Evolutionary conservation across 2,888 invertebrate genomes (phyloP), one percentile per base, ranked within the genome.

Genomic region (Drosophila greeni): DNA sequence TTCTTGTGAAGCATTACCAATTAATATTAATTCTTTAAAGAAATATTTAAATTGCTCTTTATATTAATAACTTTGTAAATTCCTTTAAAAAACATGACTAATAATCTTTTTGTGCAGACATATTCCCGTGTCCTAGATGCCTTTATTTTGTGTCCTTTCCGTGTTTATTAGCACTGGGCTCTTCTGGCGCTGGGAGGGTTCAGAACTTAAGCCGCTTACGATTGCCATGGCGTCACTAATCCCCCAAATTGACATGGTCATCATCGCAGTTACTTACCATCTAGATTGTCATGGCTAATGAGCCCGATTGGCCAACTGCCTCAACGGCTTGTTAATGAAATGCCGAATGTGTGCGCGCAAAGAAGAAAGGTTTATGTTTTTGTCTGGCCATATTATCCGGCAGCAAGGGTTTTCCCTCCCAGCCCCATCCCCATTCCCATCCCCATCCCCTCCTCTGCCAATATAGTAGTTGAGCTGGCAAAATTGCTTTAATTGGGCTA

Each of bases 401-500:
- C 54, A 45, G 24, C 23, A 29, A 31, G 45, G 43, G 43, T 26
- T 43, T 23, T 18, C 26, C 6, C n/a, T 14, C 14, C 45, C 11
- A 23, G 16, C 0, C 23, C 12, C 9, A 23, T 11, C 8, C 16
- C 16, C 2, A 24, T 8, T n/a, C n/a, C n/a, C n/a, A n/a, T n/a
- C n/a, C 16, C 24, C 20, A 11, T 20, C 6, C 16, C n/a, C 4
- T 3, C 20, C 29, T 16, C 26, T 16, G 34, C 43, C 58, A 71
- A 51, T 67, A 31, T 33, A 47, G 45, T 47, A 66, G 64, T 66
- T 70, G 59, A 79, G 80, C 80, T 72, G 76, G 68, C 66, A 47
- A 82, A 84, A 84, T 76, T 73, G 80, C 72, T 79, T 82, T 84
- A 81, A 81, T 82, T 81, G 84, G 80, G 62, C 73, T 68, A 81